Conservation (phyloP, 2,113 vertebrate genomes). For the Microcebus tavaratra region DNA sequence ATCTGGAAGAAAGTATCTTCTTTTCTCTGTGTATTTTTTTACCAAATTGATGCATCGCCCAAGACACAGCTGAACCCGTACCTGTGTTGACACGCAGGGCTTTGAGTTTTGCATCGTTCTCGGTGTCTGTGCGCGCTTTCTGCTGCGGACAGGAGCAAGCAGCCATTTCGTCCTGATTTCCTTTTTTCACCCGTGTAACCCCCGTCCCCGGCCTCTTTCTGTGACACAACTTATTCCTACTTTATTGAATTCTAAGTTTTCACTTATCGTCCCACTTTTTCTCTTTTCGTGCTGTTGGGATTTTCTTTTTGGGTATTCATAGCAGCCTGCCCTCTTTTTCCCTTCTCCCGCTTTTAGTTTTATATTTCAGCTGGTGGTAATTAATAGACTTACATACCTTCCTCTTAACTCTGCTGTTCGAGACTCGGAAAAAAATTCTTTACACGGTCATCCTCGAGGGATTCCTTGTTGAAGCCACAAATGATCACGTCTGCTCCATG, state of each 20-base stretch:
- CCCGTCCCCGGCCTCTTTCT: accelerated
- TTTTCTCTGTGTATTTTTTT: background rate
- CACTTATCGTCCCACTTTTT: too few species aligned
- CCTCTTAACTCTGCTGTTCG: background rate
- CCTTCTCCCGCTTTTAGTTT: background rate
- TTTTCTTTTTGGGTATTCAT: background rate
- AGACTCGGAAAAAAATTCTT: background rate
- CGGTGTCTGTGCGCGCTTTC: background rate
- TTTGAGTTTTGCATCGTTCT: accelerated
- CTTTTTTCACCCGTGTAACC: background rate
- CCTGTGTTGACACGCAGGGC: background rate
- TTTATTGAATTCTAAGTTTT: background rate
- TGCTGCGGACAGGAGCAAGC: background rate
- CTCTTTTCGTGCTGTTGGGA: background rate
- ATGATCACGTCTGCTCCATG: background rate
- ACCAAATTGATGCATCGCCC: background rate
- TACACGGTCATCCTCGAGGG: accelerated
- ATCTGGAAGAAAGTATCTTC: background rate
- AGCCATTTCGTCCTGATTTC: background rate
- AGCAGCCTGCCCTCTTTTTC: background rate
- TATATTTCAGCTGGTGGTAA: background rate
- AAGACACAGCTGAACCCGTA: background rate
- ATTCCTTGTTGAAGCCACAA: background rate
- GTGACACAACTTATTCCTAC: accelerated
- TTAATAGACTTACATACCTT: background rate